phyloP scores from a whole-genome alignment of 2,797 vertebrate species.

The Esox masquinongy region DNA sequence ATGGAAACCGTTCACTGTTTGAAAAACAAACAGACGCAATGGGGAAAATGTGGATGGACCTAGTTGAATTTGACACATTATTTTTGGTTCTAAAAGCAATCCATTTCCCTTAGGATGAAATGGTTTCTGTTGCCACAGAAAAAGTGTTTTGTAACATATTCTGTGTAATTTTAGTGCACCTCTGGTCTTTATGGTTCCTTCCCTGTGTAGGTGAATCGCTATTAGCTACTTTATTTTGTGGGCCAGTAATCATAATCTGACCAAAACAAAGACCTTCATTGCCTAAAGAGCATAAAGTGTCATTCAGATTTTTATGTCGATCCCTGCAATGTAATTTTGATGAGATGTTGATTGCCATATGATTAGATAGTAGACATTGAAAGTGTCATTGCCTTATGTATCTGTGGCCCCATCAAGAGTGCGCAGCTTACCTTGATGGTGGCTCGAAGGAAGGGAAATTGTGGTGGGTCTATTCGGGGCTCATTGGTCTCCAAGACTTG shows the following conservation, averaged over 20 bases:
- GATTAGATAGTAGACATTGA: constrained; percentile 1
- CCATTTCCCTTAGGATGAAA: too few species aligned
- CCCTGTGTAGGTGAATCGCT: neutral
- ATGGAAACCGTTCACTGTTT: too few species aligned
- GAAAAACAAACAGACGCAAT: too few species aligned
- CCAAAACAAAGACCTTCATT: neutral
- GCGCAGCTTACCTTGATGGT: constrained; percentile 78
- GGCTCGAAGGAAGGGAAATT: constrained; percentile 82
- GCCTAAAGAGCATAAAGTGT: neutral
- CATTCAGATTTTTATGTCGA: neutral
- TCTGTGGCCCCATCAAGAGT: neutral
- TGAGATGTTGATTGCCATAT: neutral
- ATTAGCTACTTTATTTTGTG: neutral
- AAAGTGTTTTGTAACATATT: too few species aligned
- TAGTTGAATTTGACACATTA: too few species aligned
- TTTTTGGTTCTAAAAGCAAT: too few species aligned
- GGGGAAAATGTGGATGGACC: too few species aligned
- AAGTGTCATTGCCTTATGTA: neutral
- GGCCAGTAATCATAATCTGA: too few species aligned
- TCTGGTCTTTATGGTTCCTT: neutral
- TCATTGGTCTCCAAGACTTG: constrained; percentile 93
- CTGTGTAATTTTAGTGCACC: too few species aligned
- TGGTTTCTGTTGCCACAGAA: too few species aligned
- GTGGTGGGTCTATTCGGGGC: constrained; percentile 83
- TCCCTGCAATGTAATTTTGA: neutral